Evolutionary conservation across 2,797 vertebrate species (phyloP), one percentile per base, ranked within the genome.

Genomic region (Vireo griseus): DNA sequence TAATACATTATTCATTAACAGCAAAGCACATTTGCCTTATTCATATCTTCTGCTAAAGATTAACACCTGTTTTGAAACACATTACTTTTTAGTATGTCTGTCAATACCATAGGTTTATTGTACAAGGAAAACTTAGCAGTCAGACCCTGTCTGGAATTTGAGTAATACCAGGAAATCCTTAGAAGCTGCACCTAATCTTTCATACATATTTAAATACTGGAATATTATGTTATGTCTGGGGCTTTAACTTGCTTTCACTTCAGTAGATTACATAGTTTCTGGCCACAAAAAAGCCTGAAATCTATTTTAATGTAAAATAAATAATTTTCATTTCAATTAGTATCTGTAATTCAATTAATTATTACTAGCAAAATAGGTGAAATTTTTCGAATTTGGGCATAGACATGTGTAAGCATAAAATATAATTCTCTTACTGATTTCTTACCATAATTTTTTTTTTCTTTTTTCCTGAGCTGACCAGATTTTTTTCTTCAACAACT

Each of bases 121-220:
- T 58, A 94, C 3, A 18, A 75, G n/a, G 68, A 92, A 90, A 92
- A 84, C 71, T 73, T 76, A 76, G 74, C 63, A 91, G 69, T 61
- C 90, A 96, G 67, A 85, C 75, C 63, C 62, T 95, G 94, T 92
- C 90, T 94, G 79, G 79, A 96, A 90, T 78, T 88, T 75, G 93
- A 96, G 71, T 88, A 94, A 94, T 96, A 88, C 92, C 92, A 94
- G 89, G 90, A 95, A 96, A 91, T 90, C 88, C 80, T 93, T 94
- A 79, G 93, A 94, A 95, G 93, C 90, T 78, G 54, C 16, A 63
- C 63, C 88, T 90, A 92, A 93, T 86, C 88, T 95, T 96, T 94
- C 95, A 95, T 96, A 89, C 61, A 86, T 96, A 91, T 97, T 97
- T 97, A 97, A 97, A 86, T 94, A 90, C 65, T 44, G 45, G 20